Conservation (phyloP, 2,113 vertebrate species). For the Melanerpes formicivorus region DNA sequence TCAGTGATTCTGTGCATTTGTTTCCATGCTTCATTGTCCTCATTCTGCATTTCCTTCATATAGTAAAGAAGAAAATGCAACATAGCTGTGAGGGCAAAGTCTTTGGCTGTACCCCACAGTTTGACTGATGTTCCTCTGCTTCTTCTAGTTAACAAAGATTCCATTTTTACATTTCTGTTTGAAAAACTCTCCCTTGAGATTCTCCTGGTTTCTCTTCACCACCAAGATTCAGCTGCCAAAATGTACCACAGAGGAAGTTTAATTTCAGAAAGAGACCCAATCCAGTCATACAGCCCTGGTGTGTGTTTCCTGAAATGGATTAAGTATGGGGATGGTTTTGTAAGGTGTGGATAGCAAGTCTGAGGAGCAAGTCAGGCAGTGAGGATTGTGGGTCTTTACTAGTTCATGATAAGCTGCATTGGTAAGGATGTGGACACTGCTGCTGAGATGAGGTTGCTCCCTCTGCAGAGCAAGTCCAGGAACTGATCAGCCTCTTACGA, state of each 20-base stretch:
- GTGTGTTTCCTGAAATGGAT: neutral
- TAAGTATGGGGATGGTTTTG: neutral
- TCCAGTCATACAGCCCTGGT: neutral
- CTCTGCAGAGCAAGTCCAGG: neutral
- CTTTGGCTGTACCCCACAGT: neutral
- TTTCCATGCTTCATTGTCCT: neutral
- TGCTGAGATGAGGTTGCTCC: fast-evolving
- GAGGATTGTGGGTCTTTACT: neutral
- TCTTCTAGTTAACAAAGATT: neutral
- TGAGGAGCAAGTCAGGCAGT: neutral
- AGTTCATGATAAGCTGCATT: neutral
- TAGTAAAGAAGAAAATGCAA: neutral
- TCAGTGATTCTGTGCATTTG: neutral
- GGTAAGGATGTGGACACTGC: neutral
- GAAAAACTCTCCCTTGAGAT: neutral
- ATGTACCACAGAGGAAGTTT: neutral
- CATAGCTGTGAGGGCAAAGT: neutral
- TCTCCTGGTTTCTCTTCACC: neutral
- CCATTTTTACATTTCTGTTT: neutral
- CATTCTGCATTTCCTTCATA: neutral
- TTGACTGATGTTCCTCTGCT: neutral
- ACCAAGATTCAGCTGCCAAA: neutral
- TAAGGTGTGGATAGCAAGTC: neutral
- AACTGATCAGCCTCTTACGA: neutral
- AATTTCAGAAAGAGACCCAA: neutral